Conservation (phyloP, 2,888 invertebrate genomes). For the Cerastoderma edule region DNA sequence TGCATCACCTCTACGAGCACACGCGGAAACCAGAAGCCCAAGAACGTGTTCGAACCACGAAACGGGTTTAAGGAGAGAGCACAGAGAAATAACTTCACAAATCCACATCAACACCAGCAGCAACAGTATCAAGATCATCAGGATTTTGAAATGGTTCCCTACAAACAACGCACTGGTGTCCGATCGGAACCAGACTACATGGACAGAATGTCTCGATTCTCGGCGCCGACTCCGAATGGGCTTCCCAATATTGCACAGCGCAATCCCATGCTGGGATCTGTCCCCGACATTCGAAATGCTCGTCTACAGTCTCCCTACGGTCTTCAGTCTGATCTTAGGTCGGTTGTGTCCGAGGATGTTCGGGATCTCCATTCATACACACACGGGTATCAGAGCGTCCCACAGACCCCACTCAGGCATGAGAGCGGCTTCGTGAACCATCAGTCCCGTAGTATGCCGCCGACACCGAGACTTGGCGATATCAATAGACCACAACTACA, state of each 20-base stretch:
- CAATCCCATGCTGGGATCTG: conserved; percentile 43
- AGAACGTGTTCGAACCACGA: conserved; percentile 35
- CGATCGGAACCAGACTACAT: conserved; percentile 21
- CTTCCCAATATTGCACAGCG: conserved; percentile 38
- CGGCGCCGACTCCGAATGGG: conserved; percentile 35
- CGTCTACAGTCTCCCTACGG: conserved; percentile 32
- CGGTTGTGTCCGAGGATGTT: conserved; percentile 26
- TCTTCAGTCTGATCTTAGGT: conserved; percentile 16
- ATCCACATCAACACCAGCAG: background rate
- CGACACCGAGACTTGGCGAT: conserved; percentile 43
- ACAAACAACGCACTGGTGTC: background rate
- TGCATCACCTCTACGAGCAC: conserved; percentile 48
- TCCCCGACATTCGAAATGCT: conserved; percentile 52
- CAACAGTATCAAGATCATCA: background rate
- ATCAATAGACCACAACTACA: conserved; percentile 25
- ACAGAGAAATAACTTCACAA: background rate
- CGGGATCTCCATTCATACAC: background rate
- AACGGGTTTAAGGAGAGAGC: conserved; percentile 16
- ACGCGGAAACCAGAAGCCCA: conserved; percentile 39
- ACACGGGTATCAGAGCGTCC: conserved; percentile 29
- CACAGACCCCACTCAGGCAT: conserved; percentile 36
- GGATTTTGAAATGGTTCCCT: background rate
- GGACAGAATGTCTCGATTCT: conserved; percentile 21
- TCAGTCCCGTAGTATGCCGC: conserved; percentile 51
- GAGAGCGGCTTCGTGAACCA: conserved; percentile 30